phyloP scores from a whole-genome alignment of 1,140 invertebrate genomes.

The Cotesia vestalis region DNA sequence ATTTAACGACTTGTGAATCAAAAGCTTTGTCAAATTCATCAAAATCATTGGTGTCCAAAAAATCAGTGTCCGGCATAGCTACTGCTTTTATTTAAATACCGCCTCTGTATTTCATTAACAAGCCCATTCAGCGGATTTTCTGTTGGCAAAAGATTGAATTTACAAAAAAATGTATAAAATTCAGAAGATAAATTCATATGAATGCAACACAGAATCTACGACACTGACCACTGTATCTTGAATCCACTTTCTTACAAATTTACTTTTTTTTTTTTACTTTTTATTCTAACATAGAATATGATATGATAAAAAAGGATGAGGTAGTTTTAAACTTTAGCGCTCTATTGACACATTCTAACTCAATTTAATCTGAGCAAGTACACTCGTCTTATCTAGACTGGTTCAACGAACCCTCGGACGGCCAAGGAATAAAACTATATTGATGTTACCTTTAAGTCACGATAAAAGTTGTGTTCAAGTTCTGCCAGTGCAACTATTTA shows the following conservation, averaged over 20 bases:
- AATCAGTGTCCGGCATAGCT: conserved; percentile 32
- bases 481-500: no score
- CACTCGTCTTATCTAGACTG: background rate
- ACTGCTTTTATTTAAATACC: conserved; percentile 36
- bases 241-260: background rate
- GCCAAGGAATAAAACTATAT: conserved; percentile 6
- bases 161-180: background rate
- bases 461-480: background rate
- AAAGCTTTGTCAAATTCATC: conserved; percentile 40
- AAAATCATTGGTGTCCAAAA: conserved; percentile 39
- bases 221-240: no score
- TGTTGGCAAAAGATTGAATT: background rate
- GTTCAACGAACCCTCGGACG: background rate
- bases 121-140: conserved; percentile 42
- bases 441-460: no score
- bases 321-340: conserved; percentile 1
- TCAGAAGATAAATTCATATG: background rate
- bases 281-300: background rate
- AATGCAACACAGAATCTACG: background rate
- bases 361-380: conserved; percentile 3
- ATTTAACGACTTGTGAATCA: conserved; percentile 37
- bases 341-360: conserved; percentile 15
- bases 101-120: conserved; percentile 36
- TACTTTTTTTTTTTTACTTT: no score
- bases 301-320: no score